Evolutionary conservation across 2,797 vertebrate genomes (phyloP).

Genomic region (Hapalemur alaotrensis): DNA sequence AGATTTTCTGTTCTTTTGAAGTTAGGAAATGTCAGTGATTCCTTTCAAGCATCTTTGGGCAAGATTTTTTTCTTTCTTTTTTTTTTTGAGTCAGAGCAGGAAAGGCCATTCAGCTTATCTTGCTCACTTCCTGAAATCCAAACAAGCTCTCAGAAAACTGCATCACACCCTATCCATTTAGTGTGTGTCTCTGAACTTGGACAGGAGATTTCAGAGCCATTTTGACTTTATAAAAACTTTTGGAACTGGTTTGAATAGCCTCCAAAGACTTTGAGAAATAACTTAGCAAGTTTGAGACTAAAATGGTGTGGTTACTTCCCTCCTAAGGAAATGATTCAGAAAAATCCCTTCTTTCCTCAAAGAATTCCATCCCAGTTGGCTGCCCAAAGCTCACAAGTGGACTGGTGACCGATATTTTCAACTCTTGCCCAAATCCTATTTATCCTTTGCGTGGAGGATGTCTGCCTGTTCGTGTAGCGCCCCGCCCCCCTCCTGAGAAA

Average conservation of each 20-base stretch:
- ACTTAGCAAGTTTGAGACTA: conserved; percentile 43
- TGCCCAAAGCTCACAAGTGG: not conserved
- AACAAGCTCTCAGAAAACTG: conserved; percentile 78
- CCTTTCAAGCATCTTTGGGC: conserved; percentile 72
- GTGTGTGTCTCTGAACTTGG: conserved; percentile 65
- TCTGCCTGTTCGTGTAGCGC: not conserved
- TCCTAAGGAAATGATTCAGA: conserved; percentile 62
- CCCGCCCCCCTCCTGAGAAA: not conserved
- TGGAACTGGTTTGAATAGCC: conserved; percentile 70
- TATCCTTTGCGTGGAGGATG: not conserved
- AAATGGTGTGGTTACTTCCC: conserved; percentile 59
- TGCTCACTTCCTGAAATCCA: conserved; percentile 84
- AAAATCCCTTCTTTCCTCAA: conserved; percentile 38
- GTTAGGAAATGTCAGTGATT: conserved; percentile 60
- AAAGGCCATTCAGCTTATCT: conserved; percentile 83
- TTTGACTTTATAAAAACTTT: conserved; percentile 70
- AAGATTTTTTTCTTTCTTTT: not conserved
- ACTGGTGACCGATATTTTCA: not conserved
- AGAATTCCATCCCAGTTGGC: not conserved
- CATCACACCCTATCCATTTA: conserved; percentile 81
- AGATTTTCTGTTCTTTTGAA: conserved; percentile 65
- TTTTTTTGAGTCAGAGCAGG: conserved; percentile 75
- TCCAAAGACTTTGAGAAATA: conserved; percentile 77
- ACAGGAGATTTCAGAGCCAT: conserved; percentile 76
- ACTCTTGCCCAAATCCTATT: not conserved